A percentile compares a stretch with the other conserved stretches of the same genome.
Evolutionary conservation across 2,888 invertebrate species (phyloP).

Genomic region (Drosophila imparisetae): DNA sequence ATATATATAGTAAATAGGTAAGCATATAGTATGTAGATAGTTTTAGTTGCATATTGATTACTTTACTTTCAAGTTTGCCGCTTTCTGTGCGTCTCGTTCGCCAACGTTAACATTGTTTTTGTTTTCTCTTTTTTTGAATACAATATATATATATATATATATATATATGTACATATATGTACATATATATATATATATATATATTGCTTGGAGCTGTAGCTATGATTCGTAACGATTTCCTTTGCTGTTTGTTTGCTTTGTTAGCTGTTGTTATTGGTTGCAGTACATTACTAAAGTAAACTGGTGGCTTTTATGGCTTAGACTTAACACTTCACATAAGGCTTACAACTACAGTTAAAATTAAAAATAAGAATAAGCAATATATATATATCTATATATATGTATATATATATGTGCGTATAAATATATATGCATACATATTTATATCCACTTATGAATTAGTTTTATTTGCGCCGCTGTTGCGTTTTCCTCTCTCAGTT

Average conservation of each 20-base stretch:
- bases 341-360: constrained; percentile 48
- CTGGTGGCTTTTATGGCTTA: constrained; percentile 77
- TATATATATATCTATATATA: constrained; percentile 23
- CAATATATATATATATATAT: constrained; percentile 9
- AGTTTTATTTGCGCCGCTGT: constrained; percentile 38
- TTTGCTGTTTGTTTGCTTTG: constrained; percentile 24
- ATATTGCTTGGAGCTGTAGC: constrained; percentile 6
- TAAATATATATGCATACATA: constrained; percentile 12
- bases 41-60: constrained; percentile 32
- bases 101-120: constrained; percentile 30
- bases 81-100: constrained; percentile 45
- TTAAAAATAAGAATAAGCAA: constrained; percentile 32
- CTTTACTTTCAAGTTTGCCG: constrained; percentile 28
- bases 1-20: constrained; percentile 36
- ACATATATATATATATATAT: constrained; percentile 4
- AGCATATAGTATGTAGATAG: constrained; percentile 33
- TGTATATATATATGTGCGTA: constrained; percentile 7
- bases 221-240: constrained; percentile 26
- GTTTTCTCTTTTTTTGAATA: constrained; percentile 7
- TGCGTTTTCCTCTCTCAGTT: constrained; percentile 12
- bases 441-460: constrained; percentile 34
- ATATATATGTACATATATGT: constrained; percentile 2
- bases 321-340: constrained; percentile 66
- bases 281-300: constrained; percentile 68
- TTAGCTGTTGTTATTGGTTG: constrained; percentile 46